Evolutionary conservation across 2,888 invertebrate species (phyloP).

Genomic region (Epinotia brunnichana): DNA sequence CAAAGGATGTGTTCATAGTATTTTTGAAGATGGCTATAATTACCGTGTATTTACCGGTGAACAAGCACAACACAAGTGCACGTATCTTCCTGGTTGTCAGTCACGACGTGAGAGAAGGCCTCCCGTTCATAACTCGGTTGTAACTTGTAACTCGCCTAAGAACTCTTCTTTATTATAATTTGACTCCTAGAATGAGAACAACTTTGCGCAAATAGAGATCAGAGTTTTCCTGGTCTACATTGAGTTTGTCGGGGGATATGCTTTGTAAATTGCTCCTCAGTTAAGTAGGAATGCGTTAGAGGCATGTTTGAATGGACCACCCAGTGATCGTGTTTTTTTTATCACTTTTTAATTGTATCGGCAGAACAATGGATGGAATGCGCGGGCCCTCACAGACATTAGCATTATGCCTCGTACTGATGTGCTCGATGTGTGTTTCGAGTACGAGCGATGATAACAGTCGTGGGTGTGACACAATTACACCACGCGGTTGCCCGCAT

Average conservation of each 20-base stretch:
- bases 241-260: background rate
- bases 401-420: too few species aligned
- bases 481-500: slow-evolving; percentile 5
- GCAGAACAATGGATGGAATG: background rate
- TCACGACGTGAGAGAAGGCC: slow-evolving; percentile 2
- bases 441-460: background rate
- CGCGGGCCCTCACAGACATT: background rate
- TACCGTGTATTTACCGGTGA: background rate
- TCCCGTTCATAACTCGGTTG: background rate
- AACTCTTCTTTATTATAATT: background rate
- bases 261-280: background rate
- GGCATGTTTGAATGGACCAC: background rate
- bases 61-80: background rate
- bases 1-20: background rate
- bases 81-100: background rate
- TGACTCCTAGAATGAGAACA: background rate
- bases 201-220: background rate
- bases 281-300: background rate
- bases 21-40: background rate
- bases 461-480: background rate
- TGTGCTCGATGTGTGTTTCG: background rate
- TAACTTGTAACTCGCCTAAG: too few species aligned
- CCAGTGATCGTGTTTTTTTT: background rate
- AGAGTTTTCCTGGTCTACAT: background rate
- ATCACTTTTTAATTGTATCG: background rate